Evolutionary conservation across 2,888 invertebrate genomes (phyloP).

Genomic region (Philhelius pedissequus): DNA sequence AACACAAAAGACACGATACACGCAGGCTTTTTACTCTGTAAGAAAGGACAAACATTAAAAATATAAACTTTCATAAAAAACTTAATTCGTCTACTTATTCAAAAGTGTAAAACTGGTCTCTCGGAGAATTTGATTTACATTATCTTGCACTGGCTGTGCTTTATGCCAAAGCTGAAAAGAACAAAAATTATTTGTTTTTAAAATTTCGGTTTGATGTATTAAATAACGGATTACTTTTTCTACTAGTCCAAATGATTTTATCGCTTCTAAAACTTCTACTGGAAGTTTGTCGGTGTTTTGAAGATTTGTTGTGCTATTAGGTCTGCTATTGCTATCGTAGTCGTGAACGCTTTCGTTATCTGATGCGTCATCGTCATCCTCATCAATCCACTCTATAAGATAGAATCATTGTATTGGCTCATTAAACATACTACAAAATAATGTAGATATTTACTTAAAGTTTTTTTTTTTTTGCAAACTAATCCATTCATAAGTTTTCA

Average conservation of each 20-base stretch:
- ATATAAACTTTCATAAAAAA: background rate
- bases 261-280: constrained; percentile 82
- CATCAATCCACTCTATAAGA: constrained; percentile 76
- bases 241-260: constrained; percentile 82
- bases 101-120: constrained; percentile 79
- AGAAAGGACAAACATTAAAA: constrained; percentile 55
- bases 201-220: background rate
- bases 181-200: background rate
- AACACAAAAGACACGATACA: constrained; percentile 84
- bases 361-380: constrained; percentile 79
- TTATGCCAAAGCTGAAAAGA: constrained; percentile 73
- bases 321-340: constrained; percentile 72
- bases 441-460: no score
- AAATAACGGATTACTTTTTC: constrained; percentile 80
- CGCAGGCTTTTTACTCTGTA: constrained; percentile 81
- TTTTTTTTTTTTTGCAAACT: no score
- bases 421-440: background rate
- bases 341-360: constrained; percentile 78
- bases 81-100: constrained; percentile 79
- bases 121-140: constrained; percentile 80
- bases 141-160: constrained; percentile 79
- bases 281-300: constrained; percentile 80
- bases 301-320: constrained; percentile 69
- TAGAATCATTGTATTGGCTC: background rate
- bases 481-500: no score